A percentile compares a stretch with the other conserved stretches of the same genome.
Evolutionary conservation across 1,140 invertebrate species (phyloP).

Genomic region (Chymomyza costata): DNA sequence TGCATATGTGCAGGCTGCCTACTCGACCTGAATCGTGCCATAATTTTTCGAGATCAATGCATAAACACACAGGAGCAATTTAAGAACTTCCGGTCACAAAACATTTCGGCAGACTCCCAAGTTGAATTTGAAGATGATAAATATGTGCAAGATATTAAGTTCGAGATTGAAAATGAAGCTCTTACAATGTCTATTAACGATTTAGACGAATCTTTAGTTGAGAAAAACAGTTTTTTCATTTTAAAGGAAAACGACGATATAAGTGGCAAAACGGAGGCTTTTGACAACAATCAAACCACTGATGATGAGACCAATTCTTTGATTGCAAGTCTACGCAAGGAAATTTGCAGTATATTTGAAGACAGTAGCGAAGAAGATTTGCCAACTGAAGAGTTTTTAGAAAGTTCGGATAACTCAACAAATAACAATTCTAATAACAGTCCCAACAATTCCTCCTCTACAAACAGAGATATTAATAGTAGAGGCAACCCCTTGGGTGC

Average conservation of each 20-base stretch:
- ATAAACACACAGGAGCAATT: conserved; percentile 34
- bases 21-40: conserved; percentile 37
- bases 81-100: background rate
- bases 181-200: background rate
- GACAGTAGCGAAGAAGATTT: conserved; percentile 16
- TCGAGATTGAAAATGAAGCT: background rate
- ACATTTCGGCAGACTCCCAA: background rate
- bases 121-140: background rate
- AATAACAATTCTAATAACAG: too few relatives aligned
- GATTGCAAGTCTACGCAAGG: conserved; percentile 14
- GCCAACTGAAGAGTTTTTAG: background rate
- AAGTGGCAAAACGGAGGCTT: background rate
- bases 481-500: too few relatives aligned
- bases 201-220: background rate
- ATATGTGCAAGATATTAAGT: background rate
- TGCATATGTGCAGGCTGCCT: conserved; percentile 53
- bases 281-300: background rate
- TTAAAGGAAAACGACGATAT: background rate
- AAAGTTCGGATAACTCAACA: background rate
- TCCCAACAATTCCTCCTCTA: too few relatives aligned
- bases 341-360: conserved; percentile 26
- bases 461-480: too few relatives aligned
- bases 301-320: conserved; percentile 28
- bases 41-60: conserved; percentile 41
- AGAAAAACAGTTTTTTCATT: background rate